Conservation (phyloP, 2,797 vertebrate species). For the Aldrovandia affinis region DNA sequence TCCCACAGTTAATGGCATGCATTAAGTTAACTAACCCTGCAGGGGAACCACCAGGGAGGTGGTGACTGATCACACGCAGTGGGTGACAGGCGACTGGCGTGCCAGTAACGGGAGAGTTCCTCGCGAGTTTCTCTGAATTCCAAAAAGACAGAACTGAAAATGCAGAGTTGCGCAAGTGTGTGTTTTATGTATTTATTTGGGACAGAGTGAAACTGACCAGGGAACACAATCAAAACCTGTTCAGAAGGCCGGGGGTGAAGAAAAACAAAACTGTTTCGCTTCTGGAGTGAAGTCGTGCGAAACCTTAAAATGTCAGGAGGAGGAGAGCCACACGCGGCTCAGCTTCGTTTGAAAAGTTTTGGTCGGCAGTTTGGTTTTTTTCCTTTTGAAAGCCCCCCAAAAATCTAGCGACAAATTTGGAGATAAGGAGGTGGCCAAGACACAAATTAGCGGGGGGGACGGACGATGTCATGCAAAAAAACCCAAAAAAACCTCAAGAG, state of each 20-base stretch:
- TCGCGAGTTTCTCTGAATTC: background rate
- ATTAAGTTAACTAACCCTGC: background rate
- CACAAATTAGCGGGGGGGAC: background rate
- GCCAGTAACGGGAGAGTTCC: background rate
- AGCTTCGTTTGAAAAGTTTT: slow-evolving; percentile 5
- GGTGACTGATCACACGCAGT: background rate
- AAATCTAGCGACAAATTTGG: background rate
- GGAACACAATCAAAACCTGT: background rate
- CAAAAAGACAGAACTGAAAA: background rate
- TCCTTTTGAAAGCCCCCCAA: slow-evolving; percentile 25
- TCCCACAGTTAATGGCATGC: background rate
- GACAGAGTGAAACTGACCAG: background rate
- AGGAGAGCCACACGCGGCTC: background rate
- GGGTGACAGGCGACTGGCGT: background rate
- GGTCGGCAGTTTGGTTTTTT: background rate
- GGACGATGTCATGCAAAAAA: background rate
- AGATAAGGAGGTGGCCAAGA: background rate
- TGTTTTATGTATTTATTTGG: too few relatives aligned
- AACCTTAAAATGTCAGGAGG: background rate
- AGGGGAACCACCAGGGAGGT: background rate
- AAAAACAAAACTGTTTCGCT: background rate
- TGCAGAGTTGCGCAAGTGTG: background rate
- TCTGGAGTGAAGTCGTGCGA: background rate
- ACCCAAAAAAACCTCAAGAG: background rate
- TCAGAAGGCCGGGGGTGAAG: background rate